Evolutionary conservation across 2,888 invertebrate species (phyloP).

Genomic region (Zhuqinia jingwanae): DNA sequence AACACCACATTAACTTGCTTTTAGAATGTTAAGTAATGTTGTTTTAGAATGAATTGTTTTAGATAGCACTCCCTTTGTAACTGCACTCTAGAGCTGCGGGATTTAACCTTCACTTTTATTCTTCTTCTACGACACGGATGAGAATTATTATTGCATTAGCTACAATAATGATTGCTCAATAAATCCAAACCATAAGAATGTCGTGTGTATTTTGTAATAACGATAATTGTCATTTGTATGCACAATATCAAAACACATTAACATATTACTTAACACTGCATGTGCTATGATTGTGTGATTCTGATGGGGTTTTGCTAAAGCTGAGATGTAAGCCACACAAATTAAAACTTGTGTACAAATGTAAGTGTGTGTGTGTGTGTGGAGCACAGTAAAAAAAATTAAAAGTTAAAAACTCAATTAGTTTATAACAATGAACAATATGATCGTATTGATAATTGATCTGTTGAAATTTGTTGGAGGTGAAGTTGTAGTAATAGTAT

Average conservation of each 20-base stretch:
- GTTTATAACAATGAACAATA: conserved; percentile 19
- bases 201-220: neutral
- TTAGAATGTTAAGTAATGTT: conserved; percentile 32
- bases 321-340: neutral
- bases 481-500: no score
- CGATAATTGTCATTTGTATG: conserved; percentile 21
- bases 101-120: conserved; percentile 28
- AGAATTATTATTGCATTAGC: conserved; percentile 15
- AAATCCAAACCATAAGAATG: conserved; percentile 23
- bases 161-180: conserved; percentile 43
- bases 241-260: conserved; percentile 5
- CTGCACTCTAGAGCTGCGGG: neutral
- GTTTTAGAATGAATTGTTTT: conserved; percentile 56
- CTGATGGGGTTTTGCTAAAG: neutral
- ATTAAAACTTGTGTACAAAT: neutral
- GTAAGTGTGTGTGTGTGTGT: neutral
- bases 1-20: neutral
- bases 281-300: no score
- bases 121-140: conserved; percentile 1
- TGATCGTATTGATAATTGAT: conserved; percentile 31
- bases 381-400: neutral
- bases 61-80: conserved; percentile 47
- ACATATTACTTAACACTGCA: conserved; percentile 27
- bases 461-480: neutral
- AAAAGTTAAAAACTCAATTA: conserved; percentile 1